Evolutionary conservation across 2,888 invertebrate species (phyloP), one percentile per base, ranked within the genome.

Genomic region (Fragum sueziense): DNA sequence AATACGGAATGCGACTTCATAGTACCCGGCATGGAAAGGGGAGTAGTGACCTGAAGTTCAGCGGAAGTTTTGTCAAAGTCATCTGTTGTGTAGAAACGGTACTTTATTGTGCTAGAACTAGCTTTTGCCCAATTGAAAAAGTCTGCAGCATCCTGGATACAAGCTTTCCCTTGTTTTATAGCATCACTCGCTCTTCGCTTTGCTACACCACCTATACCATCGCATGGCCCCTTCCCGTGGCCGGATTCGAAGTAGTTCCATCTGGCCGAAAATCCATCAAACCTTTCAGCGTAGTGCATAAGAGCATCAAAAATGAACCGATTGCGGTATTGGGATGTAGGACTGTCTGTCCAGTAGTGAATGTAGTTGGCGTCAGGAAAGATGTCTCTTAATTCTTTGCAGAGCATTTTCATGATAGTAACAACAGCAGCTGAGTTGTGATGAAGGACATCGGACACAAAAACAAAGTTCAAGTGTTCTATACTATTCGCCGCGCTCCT

Each of bases 181-280:
- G 79, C 82, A 20, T 75, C 71, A 52, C 82, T 85, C 4, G 82
- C 79, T 65, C 79, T 70, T 37, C 82, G n/a, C 70, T 84, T 86
- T 3, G 71, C 47, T 3, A 73, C 62, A 7, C 85, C 79, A 14
- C 85, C 83, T 11, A 82, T 62, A 14, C 81, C 86, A 70, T 85
- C 82, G 34, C 86, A 85, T 22, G 85, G 76, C 1, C 82, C 77
- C 67, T 85, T 84, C 27, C 82, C 84, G 59, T 84, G 80, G 3
- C 84, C 80, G 4, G 57, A 52, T 65, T 85, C 82, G 59, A 84
- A 87, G 37, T 84, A 85, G 51, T 85, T 82, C 85, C 86, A 87
- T n/a, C 47, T 73, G 1, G 79, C 79, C 0, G 20, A 14, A 27
- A 70, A 14, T 20, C 71, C 65, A 68, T 73, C 72, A 6, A 84